Conservation (phyloP, 1,140 invertebrate genomes). For the Euschistus heros region DNA sequence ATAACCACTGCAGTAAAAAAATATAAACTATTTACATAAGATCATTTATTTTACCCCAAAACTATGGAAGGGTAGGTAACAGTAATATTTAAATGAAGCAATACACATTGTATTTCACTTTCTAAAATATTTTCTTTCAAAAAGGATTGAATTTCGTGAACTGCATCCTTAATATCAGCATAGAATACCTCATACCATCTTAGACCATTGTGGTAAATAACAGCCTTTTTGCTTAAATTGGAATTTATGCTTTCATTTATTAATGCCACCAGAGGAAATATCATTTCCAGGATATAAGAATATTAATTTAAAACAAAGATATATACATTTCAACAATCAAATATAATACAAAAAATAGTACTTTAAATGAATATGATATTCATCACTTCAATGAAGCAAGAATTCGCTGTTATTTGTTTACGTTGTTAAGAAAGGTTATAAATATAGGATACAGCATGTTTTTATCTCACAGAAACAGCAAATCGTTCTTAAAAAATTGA, state of each 20-base stretch:
- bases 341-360: too few species aligned
- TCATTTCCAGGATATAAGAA: too few species aligned
- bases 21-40: neutral
- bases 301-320: too few species aligned
- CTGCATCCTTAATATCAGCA: neutral
- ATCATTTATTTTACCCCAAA: conserved; percentile 2
- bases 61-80: neutral
- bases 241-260: neutral
- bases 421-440: too few species aligned
- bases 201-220: neutral
- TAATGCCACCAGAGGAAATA: too few species aligned
- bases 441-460: too few species aligned
- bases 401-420: too few species aligned
- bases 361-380: too few species aligned
- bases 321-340: too few species aligned
- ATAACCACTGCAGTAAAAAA: neutral
- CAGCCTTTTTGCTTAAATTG: neutral
- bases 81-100: conserved; percentile 9
- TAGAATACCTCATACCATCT: neutral
- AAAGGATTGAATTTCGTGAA: neutral
- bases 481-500: too few species aligned
- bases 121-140: neutral
- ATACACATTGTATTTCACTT: neutral
- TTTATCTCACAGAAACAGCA: too few species aligned
- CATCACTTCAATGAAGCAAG: too few species aligned